These are phyloP conservation scores for Girardinus metallicus DNA, from an alignment of 2,797 vertebrate species.

Conservation along the genomic window DNA sequence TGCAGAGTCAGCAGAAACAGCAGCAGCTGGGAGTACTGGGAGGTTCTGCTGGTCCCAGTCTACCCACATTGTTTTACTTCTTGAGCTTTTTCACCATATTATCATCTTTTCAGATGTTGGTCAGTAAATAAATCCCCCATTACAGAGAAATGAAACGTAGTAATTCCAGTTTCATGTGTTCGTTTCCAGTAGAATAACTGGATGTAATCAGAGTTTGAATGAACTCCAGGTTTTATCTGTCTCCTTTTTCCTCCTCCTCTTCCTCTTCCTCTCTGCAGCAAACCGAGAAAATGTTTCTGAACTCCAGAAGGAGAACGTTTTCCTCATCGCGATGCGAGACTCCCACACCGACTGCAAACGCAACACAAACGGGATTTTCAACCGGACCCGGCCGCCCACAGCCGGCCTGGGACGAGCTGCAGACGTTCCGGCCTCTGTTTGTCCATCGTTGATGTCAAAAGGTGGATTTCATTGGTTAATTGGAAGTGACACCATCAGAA, in stretches of 20 bases:
- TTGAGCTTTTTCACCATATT: not conserved
- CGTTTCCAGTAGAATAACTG: not conserved
- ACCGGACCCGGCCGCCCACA: not conserved
- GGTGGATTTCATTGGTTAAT: not conserved
- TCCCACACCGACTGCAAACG: not conserved
- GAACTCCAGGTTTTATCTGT: not conserved
- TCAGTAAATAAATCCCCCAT: not conserved
- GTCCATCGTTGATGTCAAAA: not conserved
- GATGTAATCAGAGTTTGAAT: not conserved
- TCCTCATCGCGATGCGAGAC: not conserved
- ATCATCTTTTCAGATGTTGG: not conserved
- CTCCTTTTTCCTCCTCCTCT: no score
- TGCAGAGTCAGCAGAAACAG: conserved; percentile 41
- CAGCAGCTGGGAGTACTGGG: not conserved
- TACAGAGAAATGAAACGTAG: not conserved
- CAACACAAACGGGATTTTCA: no score
- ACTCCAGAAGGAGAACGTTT: not conserved
- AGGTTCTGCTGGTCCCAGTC: not conserved
- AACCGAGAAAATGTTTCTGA: not conserved
- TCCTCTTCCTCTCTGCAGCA: not conserved
- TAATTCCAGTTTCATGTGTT: not conserved
- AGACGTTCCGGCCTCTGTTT: not conserved
- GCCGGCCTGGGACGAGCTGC: not conserved
- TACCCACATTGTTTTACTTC: not conserved
- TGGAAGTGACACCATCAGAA: not conserved